Evolutionary conservation across 2,113 vertebrate species (phyloP).

Genomic region (Saguinus imperator): DNA sequence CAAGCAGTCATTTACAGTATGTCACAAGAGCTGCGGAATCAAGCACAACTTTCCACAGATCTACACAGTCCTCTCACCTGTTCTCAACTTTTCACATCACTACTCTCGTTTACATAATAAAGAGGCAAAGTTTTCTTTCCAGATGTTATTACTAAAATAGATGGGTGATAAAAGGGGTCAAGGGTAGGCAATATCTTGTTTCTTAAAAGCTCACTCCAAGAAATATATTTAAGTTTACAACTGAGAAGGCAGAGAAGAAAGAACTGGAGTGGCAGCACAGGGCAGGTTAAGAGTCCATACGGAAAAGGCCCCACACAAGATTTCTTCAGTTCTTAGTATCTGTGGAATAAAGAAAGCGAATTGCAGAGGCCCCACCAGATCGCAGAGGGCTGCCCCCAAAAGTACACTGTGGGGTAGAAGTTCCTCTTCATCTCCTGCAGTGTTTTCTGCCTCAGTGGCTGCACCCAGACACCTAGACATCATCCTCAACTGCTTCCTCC

Average conservation of each 20-base stretch:
- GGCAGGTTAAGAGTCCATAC: neutral
- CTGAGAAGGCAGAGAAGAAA: neutral
- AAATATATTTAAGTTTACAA: neutral
- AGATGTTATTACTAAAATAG: neutral
- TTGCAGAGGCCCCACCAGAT: neutral
- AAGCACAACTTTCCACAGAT: neutral
- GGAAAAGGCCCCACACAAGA: neutral
- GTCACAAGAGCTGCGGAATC: neutral
- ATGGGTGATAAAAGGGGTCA: neutral
- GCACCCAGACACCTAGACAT: neutral
- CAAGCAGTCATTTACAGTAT: neutral
- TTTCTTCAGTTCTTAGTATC: neutral
- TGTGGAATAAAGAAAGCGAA: neutral
- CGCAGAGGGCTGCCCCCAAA: neutral
- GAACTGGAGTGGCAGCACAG: neutral
- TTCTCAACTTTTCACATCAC: neutral
- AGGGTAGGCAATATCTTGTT: neutral
- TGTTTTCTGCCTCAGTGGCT: neutral
- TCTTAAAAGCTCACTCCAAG: slow-evolving; percentile 17
- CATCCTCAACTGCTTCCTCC: neutral
- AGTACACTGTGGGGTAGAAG: neutral
- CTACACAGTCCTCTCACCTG: neutral
- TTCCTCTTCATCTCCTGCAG: neutral
- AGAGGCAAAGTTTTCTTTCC: neutral
- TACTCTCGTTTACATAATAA: neutral